Conservation (phyloP, 2,888 invertebrate genomes). For the Volucella inanis region DNA sequence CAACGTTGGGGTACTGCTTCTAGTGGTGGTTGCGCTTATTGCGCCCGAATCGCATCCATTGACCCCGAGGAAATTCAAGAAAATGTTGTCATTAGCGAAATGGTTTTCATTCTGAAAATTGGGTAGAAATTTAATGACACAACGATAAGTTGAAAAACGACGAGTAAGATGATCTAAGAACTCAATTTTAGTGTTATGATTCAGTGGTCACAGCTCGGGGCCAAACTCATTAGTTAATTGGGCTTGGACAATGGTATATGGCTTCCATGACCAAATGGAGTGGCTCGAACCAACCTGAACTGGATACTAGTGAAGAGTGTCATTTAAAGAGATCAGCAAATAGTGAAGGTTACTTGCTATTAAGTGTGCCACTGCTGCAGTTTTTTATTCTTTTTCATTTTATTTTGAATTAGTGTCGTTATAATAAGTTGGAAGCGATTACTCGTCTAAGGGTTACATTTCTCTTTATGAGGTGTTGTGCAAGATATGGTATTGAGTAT, state of each 20-base stretch:
- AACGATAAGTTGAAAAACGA: neutral
- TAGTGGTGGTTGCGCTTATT: neutral
- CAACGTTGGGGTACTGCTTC: slow-evolving; percentile 43
- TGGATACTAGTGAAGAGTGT: neutral
- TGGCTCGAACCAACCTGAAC: neutral
- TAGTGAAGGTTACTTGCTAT: slow-evolving; percentile 41
- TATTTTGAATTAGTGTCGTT: neutral
- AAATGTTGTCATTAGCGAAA: slow-evolving; percentile 15
- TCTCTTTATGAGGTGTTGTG: neutral
- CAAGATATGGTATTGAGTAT: neutral
- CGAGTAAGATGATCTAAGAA: slow-evolving; percentile 3
- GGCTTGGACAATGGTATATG: slow-evolving; percentile 40
- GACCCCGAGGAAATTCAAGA: slow-evolving; percentile 14
- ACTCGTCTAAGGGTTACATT: slow-evolving; percentile 9
- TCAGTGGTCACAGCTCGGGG: slow-evolving; percentile 37
- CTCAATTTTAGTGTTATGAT: slow-evolving; percentile 28
- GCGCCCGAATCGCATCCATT: neutral
- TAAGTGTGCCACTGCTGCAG: slow-evolving; percentile 21
- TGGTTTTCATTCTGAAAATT: slow-evolving; percentile 16
- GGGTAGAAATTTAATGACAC: slow-evolving; percentile 29
- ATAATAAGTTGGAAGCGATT: slow-evolving; percentile 26
- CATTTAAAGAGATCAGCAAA: slow-evolving; percentile 21
- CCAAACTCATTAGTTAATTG: slow-evolving; percentile 64
- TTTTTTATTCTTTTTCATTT: too few relatives aligned
- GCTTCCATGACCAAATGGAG: slow-evolving; percentile 14